Base-by-base conservation (phyloP, 2,113 vertebrate genomes). In the Larimichthys polyactis region DNA sequence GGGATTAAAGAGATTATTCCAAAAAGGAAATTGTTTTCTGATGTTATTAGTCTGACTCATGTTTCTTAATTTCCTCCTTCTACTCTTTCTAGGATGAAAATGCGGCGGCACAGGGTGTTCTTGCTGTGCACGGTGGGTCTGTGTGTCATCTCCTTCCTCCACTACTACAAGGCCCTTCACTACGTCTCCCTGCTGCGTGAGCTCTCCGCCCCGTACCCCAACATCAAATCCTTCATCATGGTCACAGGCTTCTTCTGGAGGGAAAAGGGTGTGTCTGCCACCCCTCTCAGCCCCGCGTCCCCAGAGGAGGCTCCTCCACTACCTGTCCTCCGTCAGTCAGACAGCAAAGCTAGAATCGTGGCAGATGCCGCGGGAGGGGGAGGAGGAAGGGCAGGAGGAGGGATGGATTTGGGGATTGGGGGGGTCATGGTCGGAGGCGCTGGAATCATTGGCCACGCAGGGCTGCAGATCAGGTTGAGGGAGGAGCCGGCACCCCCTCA, bases 91-190 rank as follows among this genome's bases (percentile, higher is more conserved):
- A 99, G 98, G 97, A 97, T 99, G 96, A 99, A 98, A 96, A 99
- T 99, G 98, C 96, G 98, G 95, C 97, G 97, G 87, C 98, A 99
- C 96, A 96, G 98, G 89, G 97, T 99, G 94, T 99, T 99, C 95
- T 94, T 99, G 96, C 96, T 99, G 94, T 99, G 98, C 96, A 99
- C 98, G 91, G 97, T 98, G 93, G 98, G 98, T 93, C 96, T 99
- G 91, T 98, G 98, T 89, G 97, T 99, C 95, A 99, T 99, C 94
- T 99, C 98, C 85, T 98, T 99, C 93, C 96, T 99, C 86, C 98
- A 99, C 94, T 99, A 99, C 95, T 97, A 99, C 93, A 99, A 99
- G 95, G 97, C 98, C 90, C 96, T 99, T 77, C 98, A 98, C 85
- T 99, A 99, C 90, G 97, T 99, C 87, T 98, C 97, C 65, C 96